Evolutionary conservation across 2,888 invertebrate genomes (phyloP), one percentile per base, ranked within the genome.

Genomic region (Papilio protenor): DNA sequence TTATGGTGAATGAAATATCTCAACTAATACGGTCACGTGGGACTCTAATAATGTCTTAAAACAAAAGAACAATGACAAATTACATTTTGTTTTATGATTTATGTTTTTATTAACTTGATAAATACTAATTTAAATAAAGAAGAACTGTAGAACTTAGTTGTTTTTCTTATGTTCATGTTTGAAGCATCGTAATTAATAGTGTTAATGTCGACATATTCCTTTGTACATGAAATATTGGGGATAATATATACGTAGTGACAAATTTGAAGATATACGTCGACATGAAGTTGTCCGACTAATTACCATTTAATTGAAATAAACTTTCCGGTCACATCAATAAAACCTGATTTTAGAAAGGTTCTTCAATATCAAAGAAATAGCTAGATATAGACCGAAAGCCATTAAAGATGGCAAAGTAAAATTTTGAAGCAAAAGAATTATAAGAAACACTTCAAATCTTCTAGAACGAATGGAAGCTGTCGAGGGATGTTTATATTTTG

Each of bases 51-150:
- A 12, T 4, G 27, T 61, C 27, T 27, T 61, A 27, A 61, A 27
- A 61, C 61, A 61, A 61, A 14, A 61, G 59, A 61, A 61, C 12
- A 61, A 61, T 27, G 61, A 27, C 27, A 21, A 61, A 61, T 23
- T 59, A 27, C 27, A 61, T 27, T 61, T 61, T 59, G 11, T 21
- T 59, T 59, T 21, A 23, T 21, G 21, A 27, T 27, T 27, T 27
- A 27, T 27, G 27, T 27, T 27, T 27, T 27, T 27, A 27, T 27
- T 27, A 27, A 27, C 27, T 27, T 27, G 27, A 3, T 27, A 2
- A 27, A 27, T 27, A 14, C 4, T 49, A 3, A 14, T 49, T 49
- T 12, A 1, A 47, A 47, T 4, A 8, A 4, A 1, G 14, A 49
- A 49, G 16, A 49, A 49, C 49, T 49, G 12, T 49, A 49, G 11